phyloP scores from a whole-genome alignment of 2,797 vertebrate species.

The Pampus argenteus region DNA sequence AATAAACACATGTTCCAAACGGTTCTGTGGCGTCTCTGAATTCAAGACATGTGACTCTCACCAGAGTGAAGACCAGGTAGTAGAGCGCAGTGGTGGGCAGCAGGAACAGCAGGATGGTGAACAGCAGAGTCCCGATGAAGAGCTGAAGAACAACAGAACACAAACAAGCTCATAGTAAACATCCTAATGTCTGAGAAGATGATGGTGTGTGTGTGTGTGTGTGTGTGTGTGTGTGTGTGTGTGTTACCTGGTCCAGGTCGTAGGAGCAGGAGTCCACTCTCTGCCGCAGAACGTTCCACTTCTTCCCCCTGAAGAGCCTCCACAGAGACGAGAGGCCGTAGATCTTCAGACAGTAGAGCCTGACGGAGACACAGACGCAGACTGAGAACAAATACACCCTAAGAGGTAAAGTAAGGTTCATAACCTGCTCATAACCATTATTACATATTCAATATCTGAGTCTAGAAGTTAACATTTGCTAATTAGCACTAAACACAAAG shows the following conservation, averaged over 20 bases:
- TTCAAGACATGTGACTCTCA: slow-evolving; percentile 71
- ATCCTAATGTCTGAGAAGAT: background rate
- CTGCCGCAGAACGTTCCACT: slow-evolving; percentile 97
- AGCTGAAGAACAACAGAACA: slow-evolving; percentile 81
- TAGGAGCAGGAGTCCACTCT: slow-evolving; percentile 98
- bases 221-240: slow-evolving; percentile 10
- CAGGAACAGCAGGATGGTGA: slow-evolving; percentile 95
- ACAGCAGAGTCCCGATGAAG: slow-evolving; percentile 95
- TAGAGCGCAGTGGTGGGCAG: slow-evolving; percentile 96
- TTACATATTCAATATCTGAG: too few species aligned
- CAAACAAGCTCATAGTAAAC: background rate
- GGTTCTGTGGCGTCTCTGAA: too few species aligned
- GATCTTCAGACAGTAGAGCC: slow-evolving; percentile 96
- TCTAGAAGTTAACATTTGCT: too few species aligned
- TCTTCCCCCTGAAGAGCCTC: slow-evolving; percentile 98
- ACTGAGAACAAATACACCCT: background rate
- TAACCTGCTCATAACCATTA: too few species aligned
- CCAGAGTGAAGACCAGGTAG: slow-evolving; percentile 98
- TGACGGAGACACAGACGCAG: slow-evolving; percentile 63
- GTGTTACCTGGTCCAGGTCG: slow-evolving; percentile 94
- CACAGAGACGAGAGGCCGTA: slow-evolving; percentile 95
- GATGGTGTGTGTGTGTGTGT: slow-evolving; percentile 10
- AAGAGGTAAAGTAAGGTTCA: too few species aligned
- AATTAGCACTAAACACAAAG: too few species aligned
- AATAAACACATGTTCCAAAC: too few species aligned